These are phyloP conservation scores for Orbicella faveolata DNA, from an alignment of 64 coral and sea anemone genomes.

Conservation along the genomic window DNA sequence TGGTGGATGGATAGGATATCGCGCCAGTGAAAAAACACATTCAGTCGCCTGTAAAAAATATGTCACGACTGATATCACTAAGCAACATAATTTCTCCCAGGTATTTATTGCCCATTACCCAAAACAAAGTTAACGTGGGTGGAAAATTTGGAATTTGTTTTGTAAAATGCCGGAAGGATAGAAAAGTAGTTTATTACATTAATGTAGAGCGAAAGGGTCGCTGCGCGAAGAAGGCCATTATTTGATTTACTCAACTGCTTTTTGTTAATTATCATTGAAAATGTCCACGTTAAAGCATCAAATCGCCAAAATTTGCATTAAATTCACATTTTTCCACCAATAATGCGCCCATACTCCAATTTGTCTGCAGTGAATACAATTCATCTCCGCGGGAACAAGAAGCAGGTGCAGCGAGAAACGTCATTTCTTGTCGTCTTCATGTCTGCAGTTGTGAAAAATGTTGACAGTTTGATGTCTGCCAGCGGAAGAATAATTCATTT, in stretches of 20 bases:
- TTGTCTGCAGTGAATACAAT: neutral
- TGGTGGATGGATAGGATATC: too few relatives aligned
- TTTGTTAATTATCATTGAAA: neutral
- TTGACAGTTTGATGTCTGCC: constrained; percentile 38
- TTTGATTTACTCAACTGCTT: neutral
- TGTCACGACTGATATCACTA: too few relatives aligned
- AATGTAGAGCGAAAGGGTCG: neutral
- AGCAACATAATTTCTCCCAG: neutral
- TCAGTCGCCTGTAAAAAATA: too few relatives aligned
- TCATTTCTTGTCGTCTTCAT: constrained; percentile 32
- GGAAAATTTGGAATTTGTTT: neutral
- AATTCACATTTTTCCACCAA: neutral
- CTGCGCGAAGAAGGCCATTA: neutral
- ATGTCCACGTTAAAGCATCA: neutral
- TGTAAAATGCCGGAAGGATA: neutral
- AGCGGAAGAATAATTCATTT: constrained; percentile 34
- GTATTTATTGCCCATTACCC: neutral
- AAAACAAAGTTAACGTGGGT: neutral
- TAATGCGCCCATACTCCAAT: neutral
- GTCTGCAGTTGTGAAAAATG: constrained; percentile 31
- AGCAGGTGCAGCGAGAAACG: constrained; percentile 26
- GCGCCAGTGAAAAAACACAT: too few relatives aligned
- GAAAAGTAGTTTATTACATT: neutral
- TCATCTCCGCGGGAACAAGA: neutral
- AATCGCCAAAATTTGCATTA: neutral